Evolutionary conservation across 2,113 vertebrate genomes (phyloP).

Genomic region (Charadrius vociferus): DNA sequence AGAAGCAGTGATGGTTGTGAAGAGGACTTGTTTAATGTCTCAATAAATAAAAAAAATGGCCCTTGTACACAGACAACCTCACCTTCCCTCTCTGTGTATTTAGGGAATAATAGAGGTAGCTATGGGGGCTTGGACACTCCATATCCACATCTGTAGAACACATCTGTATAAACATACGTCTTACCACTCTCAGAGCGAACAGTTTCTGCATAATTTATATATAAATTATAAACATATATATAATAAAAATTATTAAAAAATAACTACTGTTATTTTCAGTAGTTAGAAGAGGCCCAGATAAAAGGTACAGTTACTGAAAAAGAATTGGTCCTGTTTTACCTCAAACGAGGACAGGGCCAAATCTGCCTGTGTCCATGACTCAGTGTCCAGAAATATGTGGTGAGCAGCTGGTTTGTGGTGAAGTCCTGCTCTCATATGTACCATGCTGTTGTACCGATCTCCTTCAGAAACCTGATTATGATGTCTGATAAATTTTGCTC

Average conservation of each 20-base stretch:
- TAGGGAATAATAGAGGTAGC: neutral
- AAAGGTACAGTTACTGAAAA: too few relatives aligned
- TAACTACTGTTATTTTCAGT: too few relatives aligned
- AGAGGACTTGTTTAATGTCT: neutral
- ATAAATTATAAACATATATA: too few relatives aligned
- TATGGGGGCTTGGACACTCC: neutral
- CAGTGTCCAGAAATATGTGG: neutral
- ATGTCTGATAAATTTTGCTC: neutral
- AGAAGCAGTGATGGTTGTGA: neutral
- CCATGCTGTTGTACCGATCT: neutral
- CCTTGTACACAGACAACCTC: neutral
- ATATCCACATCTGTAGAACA: neutral
- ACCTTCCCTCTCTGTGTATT: neutral
- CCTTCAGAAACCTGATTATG: neutral
- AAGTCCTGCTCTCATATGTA: neutral
- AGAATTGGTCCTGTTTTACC: too few relatives aligned
- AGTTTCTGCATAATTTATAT: too few relatives aligned
- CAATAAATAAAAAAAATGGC: neutral
- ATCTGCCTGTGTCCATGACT: neutral
- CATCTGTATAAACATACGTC: too few relatives aligned
- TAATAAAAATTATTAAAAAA: too few relatives aligned
- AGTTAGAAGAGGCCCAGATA: too few relatives aligned
- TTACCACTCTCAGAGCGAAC: too few relatives aligned
- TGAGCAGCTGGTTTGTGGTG: neutral
- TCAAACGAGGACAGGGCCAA: neutral